Evolutionary conservation across 2,113 vertebrate genomes (phyloP).

Genomic region (Mesocricetus auratus): DNA sequence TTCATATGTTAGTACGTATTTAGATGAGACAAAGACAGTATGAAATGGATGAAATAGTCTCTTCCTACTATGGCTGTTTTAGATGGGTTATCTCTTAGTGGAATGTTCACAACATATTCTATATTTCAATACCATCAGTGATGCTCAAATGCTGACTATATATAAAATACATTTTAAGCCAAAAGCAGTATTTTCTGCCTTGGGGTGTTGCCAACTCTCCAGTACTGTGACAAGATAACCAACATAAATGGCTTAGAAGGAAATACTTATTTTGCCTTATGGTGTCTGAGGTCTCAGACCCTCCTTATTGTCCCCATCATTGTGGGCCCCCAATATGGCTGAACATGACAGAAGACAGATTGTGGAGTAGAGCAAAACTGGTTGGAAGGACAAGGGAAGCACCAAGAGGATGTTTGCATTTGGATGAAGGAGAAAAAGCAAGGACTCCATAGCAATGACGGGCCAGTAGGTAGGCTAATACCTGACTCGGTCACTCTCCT

Average conservation of each 20-base stretch:
- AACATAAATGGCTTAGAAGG: not conserved
- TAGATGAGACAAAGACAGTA: not conserved
- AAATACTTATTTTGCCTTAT: not conserved
- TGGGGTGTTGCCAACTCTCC: not conserved
- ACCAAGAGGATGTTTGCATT: not conserved
- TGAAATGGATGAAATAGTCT: not conserved
- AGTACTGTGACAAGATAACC: not conserved
- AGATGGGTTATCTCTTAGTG: not conserved
- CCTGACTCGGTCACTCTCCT: not conserved
- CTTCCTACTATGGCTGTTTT: not conserved
- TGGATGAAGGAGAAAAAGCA: not conserved
- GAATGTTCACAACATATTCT: not conserved
- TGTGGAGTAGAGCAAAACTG: not conserved
- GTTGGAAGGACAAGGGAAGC: not conserved
- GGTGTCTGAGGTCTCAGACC: not conserved
- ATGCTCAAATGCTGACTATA: not conserved
- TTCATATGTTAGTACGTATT: not conserved
- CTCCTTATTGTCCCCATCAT: not conserved
- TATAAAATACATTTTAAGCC: not conserved
- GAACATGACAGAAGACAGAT: not conserved
- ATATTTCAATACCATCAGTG: not conserved
- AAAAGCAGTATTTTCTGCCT: not conserved
- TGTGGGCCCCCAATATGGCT: not conserved
- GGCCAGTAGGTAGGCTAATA: not conserved
- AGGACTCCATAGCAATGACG: not conserved